Percentiles rank a stretch among this genome's conserved stretches.
Conservation (phyloP, 2,888 invertebrate genomes). For the Pelosia muscerda region DNA sequence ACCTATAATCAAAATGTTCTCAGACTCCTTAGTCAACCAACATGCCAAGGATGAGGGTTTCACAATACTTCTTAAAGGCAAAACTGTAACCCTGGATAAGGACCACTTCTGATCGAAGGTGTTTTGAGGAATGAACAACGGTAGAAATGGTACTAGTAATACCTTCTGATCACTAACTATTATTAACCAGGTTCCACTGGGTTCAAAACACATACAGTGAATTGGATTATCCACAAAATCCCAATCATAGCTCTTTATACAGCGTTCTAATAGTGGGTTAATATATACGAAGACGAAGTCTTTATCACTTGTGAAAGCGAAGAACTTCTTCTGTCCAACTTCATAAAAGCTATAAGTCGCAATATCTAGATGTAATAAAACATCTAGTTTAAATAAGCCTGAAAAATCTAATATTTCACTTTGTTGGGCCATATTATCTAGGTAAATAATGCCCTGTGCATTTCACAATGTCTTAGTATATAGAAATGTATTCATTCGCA, state of each 20-base stretch:
- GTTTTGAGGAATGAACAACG: constrained; percentile 77
- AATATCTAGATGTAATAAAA: constrained; percentile 77
- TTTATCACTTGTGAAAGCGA: constrained; percentile 78
- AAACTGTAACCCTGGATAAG: constrained; percentile 78
- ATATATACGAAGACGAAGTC: constrained; percentile 78
- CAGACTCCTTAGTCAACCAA: constrained; percentile 92
- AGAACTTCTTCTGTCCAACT: constrained; percentile 80
- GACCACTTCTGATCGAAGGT: constrained; percentile 83
- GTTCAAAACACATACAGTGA: constrained; percentile 93
- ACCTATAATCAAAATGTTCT: constrained; percentile 90
- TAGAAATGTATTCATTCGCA: background rate
- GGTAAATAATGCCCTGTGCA: too few species aligned
- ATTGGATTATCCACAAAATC: constrained; percentile 84
- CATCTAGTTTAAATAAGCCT: constrained; percentile 81
- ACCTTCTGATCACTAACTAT: constrained; percentile 86
- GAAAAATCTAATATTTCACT: constrained; percentile 79
- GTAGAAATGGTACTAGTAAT: constrained; percentile 82
- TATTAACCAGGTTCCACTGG: constrained; percentile 92
- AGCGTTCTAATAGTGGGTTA: constrained; percentile 72
- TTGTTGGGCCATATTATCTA: constrained; percentile 73
- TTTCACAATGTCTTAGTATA: constrained; percentile 25
- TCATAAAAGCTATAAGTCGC: constrained; percentile 78
- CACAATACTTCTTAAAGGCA: constrained; percentile 71
- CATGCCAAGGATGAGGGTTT: constrained; percentile 89
- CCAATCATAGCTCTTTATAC: constrained; percentile 79